A percentile compares a stretch with the other conserved stretches of the same genome.
Conservation (phyloP, 1,140 invertebrate species). For the Drosophila nannoptera region DNA sequence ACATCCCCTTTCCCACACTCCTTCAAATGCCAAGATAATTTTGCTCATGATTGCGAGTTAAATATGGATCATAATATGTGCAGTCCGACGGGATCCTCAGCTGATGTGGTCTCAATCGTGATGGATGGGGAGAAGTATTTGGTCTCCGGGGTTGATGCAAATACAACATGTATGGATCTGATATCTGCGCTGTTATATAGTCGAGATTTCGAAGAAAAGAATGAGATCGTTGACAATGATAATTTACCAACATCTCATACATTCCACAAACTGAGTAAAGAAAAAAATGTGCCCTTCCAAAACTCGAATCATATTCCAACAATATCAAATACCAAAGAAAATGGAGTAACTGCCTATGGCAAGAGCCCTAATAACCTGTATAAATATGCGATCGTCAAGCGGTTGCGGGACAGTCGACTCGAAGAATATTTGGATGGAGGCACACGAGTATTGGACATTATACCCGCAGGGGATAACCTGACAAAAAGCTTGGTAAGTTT, state of each 20-base stretch:
- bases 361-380: constrained; percentile 23
- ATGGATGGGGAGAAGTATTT: constrained; percentile 87
- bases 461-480: constrained; percentile 57
- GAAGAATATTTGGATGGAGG: constrained; percentile 71
- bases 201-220: constrained; percentile 25
- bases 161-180: constrained; percentile 89
- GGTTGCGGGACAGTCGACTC: constrained; percentile 53
- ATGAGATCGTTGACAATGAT: not conserved
- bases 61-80: constrained; percentile 79
- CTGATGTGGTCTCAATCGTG: constrained; percentile 88
- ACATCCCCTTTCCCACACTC: constrained; percentile 1
- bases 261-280: constrained; percentile 2
- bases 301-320: constrained; percentile 19
- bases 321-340: constrained; percentile 53
- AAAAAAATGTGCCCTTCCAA: constrained; percentile 18
- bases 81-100: constrained; percentile 60
- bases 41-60: constrained; percentile 23
- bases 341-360: constrained; percentile 2
- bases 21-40: not conserved
- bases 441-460: constrained; percentile 58
- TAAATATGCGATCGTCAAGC: constrained; percentile 71
- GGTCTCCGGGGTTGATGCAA: constrained; percentile 86
- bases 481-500: constrained; percentile 45
- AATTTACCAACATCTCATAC: not conserved
- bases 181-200: constrained; percentile 83